These are phyloP conservation scores for Xenopus tropicalis DNA, from an alignment of 2,113 vertebrate genomes.

Conservation along the genomic window DNA sequence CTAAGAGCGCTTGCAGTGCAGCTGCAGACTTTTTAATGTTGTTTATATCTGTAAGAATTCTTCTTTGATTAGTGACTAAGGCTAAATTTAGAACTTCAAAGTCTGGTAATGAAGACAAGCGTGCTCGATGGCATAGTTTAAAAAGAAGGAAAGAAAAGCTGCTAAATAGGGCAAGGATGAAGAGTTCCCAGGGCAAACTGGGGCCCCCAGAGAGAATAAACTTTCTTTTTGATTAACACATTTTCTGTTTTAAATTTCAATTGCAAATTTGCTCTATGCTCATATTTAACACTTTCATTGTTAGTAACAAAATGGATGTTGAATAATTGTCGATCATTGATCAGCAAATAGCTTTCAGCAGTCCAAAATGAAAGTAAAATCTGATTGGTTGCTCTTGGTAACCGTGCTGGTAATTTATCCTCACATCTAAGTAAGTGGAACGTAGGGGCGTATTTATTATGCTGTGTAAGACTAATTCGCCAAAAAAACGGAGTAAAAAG, in stretches of 20 bases:
- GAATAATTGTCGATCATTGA: no score
- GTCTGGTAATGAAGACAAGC: conserved; percentile 50
- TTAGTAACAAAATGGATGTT: no score
- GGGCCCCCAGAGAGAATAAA: conserved; percentile 52
- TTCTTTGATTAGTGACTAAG: conserved; percentile 51
- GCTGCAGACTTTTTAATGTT: conserved; percentile 12
- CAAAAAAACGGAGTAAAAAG: no score
- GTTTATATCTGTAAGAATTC: conserved; percentile 40
- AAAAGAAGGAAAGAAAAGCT: conserved; percentile 52
- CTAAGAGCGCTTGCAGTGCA: conserved; percentile 43
- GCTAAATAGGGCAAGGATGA: conserved; percentile 54
- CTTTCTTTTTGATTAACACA: conserved; percentile 55
- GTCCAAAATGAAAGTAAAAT: no score
- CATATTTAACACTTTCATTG: no score
- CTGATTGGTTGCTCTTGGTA: no score
- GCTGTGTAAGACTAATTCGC: no score
- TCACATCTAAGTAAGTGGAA: no score
- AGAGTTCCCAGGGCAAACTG: conserved; percentile 49
- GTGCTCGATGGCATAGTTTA: conserved; percentile 53
- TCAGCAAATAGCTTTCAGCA: no score
- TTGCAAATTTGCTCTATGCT: conserved; percentile 52
- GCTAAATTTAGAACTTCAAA: conserved; percentile 59
- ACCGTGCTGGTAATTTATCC: no score
- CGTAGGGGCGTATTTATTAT: no score
- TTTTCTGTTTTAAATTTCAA: no score